Base-by-base conservation (phyloP, 2,797 vertebrate genomes). In the Neoniphon sammara region DNA sequence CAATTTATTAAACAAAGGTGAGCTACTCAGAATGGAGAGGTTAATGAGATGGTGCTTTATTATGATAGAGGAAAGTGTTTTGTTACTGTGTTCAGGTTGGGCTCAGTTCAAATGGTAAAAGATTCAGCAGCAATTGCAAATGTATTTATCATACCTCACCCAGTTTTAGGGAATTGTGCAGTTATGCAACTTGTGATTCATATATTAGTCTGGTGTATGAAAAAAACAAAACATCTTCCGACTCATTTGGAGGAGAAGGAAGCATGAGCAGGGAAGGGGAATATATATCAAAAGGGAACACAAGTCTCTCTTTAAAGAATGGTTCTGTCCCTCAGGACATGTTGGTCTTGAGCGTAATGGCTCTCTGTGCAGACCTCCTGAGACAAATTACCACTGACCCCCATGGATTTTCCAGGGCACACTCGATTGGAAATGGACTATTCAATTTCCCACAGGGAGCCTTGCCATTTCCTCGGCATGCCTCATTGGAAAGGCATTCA, bases 321-420 rank as follows among this genome's bases (percentile, higher is more conserved):
- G 72, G 60, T 66, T 76, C 23, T 69, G 78, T 89, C 87, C 89
- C 88, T 63, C 6, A 23, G 86, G 89, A 89, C 82, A 81, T 83
- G 86, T 86, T 87, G 87, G 90, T 91, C 88, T 87, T 85, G 83
- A 81, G 86, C 62, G 42, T 90, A 91, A 92, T 91, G 91, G 92
- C 86, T 91, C 86, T 90, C 78, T 11, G 75, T 81, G 77, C 76
- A 87, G 84, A 81, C 84, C 87, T 89, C 85, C 85, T 80, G 88
- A 91, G 91, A 94, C 88, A 92, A 91, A 94, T 92, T 91, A 89
- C 87, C 85, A 85, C 83, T 91, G 92, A 93, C 91, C 91, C 79
- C 82, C 86, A 88, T 90, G 88, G 90, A 92, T 91, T 90, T 91
- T 88, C 78, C 86, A 84, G 91, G 87, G 86, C 85, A 89, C 86